These are phyloP conservation scores for Ictalurus furcatus DNA, from an alignment of 2,113 vertebrate genomes.

Conservation along the genomic window DNA sequence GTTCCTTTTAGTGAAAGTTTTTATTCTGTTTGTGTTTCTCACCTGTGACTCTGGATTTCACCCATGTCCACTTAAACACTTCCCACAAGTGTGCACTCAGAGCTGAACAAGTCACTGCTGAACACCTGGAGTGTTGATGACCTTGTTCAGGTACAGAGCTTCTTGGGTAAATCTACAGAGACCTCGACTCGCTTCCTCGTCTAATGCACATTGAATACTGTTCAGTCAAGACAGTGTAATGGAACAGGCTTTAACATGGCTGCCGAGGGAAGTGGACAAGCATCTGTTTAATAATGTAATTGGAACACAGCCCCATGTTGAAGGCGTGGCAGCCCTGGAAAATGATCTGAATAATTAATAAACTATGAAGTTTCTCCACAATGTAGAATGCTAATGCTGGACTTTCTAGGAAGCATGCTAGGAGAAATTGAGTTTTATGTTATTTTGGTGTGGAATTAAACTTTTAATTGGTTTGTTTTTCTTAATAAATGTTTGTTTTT, in stretches of 20 bases:
- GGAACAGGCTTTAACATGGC: background rate
- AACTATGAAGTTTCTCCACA: constrained; percentile 32
- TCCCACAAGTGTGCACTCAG: background rate
- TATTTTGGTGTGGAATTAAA: constrained; percentile 11
- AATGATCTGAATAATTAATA: constrained; percentile 61
- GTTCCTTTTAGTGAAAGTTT: background rate
- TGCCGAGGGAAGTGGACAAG: background rate
- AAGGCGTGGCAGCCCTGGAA: constrained; percentile 26
- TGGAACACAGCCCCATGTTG: background rate
- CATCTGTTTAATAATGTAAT: background rate
- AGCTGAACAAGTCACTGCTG: background rate
- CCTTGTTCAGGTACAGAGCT: background rate
- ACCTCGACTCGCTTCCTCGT: background rate
- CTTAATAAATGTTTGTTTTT: background rate
- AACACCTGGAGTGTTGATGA: background rate
- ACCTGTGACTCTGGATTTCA: background rate
- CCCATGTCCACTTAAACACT: background rate
- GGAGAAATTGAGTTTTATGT: background rate
- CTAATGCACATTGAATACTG: background rate
- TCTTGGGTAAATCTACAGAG: background rate
- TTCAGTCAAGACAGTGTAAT: background rate
- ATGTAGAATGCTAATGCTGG: constrained; percentile 30
- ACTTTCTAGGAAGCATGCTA: background rate
- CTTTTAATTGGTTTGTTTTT: background rate
- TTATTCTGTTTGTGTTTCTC: background rate